Evolutionary conservation across 2,113 vertebrate genomes (phyloP), one percentile per base, ranked within the genome.

Genomic region (Rhizomys pruinosus): DNA sequence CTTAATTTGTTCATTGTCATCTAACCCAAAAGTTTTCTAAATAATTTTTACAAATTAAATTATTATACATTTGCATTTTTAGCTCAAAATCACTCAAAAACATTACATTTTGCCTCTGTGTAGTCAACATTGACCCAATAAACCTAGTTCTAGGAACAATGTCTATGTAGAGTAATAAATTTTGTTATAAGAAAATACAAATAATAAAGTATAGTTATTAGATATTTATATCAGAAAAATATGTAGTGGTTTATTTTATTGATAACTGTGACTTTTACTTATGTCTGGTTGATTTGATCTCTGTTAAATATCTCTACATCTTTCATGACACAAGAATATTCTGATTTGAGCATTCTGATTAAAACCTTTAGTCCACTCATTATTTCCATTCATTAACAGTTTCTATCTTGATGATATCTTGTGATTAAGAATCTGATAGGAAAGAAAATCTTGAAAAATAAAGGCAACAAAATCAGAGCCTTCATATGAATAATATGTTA

Each of bases 331-430:
- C 47, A 82, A 90, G 74, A 80, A 19, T 4, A 52, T 85, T 84
- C 17, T 69, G 92, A 77, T 77, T 81, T n/a, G n/a, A 80, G 22
- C 5, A 52, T 85, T 84, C 17, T 69, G 92, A 77, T 77, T 81
- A 77, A 8, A 95, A 63, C 23, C 87, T 8, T 88, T 39, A 34
- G 59, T 34, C 32, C 20, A 59, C 42, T 17, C 29, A 59, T 59
- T 76, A 88, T 77, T 87, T 94, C 66, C 57, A 73, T 87, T 81
- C 52, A 72, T 82, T 47, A 81, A 63, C 15, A 61, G 27, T 68
- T 89, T 82, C 61, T 61, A 23, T 71, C 64, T 25, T 63, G 64
- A 57, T 63, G 32, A 57, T n/a, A 52, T 25, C 10, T 3, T 44
- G 7, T 47, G 52, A 66, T 69, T 92, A 81, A 34, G 20, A 93